Evolutionary conservation across 2,888 invertebrate species (phyloP).

Genomic region (Polia nebulosa): DNA sequence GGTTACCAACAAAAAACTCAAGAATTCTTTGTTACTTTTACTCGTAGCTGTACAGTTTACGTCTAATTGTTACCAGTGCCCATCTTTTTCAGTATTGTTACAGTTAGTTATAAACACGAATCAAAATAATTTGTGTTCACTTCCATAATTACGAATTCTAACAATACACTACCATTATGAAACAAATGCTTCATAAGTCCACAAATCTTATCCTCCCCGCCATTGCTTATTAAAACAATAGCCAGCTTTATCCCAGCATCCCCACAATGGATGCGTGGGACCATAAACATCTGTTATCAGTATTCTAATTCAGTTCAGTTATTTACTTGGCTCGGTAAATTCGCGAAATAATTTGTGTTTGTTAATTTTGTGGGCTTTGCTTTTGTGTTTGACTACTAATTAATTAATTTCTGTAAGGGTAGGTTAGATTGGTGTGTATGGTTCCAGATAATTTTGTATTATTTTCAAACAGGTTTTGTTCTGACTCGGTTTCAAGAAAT

Average conservation of each 20-base stretch:
- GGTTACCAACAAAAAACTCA: too few relatives aligned
- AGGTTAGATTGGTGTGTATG: not conserved
- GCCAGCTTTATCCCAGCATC: not conserved
- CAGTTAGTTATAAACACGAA: too few relatives aligned
- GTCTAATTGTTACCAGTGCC: too few relatives aligned
- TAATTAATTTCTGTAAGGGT: constrained; percentile 35
- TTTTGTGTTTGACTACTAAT: constrained; percentile 50
- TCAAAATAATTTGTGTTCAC: constrained; percentile 6
- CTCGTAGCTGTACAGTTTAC: too few relatives aligned
- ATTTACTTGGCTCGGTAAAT: constrained; percentile 45
- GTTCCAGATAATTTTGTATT: not conserved
- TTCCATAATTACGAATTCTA: not conserved
- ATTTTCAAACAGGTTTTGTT: too few relatives aligned
- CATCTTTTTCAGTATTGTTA: too few relatives aligned
- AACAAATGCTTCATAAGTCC: constrained; percentile 21
- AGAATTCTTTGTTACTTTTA: not conserved
- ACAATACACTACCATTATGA: constrained; percentile 17
- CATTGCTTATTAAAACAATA: constrained; percentile 48
- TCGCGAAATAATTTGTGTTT: constrained; percentile 49
- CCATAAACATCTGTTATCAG: constrained; percentile 54
- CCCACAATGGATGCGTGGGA: constrained; percentile 51
- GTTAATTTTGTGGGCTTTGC: constrained; percentile 41
- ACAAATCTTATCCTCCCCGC: constrained; percentile 33
- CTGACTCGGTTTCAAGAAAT: too few relatives aligned
- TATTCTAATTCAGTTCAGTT: constrained; percentile 32